Evolutionary conservation across 2,888 invertebrate genomes (phyloP), one percentile per base, ranked within the genome.

Genomic region (Dryococelus australis): DNA sequence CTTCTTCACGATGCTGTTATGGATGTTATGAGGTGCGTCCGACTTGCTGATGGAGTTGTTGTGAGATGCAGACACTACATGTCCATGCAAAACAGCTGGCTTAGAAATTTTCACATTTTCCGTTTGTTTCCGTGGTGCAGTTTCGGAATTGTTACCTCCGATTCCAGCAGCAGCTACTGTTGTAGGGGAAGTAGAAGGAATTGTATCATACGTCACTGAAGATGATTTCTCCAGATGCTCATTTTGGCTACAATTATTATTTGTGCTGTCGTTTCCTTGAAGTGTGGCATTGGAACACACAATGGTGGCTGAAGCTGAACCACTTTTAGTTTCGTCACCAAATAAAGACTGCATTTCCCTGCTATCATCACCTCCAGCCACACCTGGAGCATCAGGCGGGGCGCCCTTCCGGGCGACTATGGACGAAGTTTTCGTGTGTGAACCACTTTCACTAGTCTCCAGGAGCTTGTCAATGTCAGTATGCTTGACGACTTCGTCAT

Each of bases 381-480:
- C 51, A 20, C 84, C 27, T 43, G 84, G 27, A 8, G 65, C 6
- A 28, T 84, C 84, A 35, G 47, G 27, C 20, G 28, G 26, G 13
- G 87, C 88, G 28, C 87, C 88, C 84, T 88, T 88, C 20, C 88
- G 81, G 20, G 87, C 86, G 35, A 87, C 85, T 20, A 87, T 84
- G 65, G 85, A 83, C 24, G 87, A 88, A 93, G 89, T 91, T 92
- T 90, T 94, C 92, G 93, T 93, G 92, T 94, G 93, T 93, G 90
- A 89, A 92, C 28, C 35, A 13, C 35, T 35, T 27, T 83, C 43
- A 9, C 83, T 6, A 2, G 43, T n/a, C 20, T 20, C 65, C 65
- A 65, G 65, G 2, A 65, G 65, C 20, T 24, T 20, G 8, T 65
- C n/a, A 10, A 65, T n/a, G n/a, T 65, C 65, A 2, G n/a, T n/a